These are phyloP conservation scores for Plusia festucae DNA, from an alignment of 2,888 invertebrate species.

Conservation along the genomic window DNA sequence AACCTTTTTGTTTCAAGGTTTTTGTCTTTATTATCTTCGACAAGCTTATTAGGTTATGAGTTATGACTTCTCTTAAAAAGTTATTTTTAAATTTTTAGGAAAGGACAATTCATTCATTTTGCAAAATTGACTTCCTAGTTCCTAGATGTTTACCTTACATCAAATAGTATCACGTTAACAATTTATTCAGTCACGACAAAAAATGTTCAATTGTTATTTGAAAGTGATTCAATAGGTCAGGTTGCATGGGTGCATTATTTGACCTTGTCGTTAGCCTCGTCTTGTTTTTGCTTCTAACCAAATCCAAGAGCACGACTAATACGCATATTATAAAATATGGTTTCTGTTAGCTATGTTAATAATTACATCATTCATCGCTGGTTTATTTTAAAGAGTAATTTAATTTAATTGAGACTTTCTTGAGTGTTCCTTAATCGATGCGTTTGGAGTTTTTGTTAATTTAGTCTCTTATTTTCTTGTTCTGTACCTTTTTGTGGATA, in stretches of 20 bases:
- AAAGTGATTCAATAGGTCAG: constrained; percentile 52
- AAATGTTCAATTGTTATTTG: constrained; percentile 35
- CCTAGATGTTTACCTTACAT: background rate
- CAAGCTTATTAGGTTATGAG: background rate
- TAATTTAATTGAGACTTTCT: too few relatives aligned
- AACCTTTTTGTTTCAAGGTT: constrained; percentile 7
- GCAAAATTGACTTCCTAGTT: background rate
- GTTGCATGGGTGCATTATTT: constrained; percentile 65
- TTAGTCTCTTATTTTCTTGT: too few relatives aligned
- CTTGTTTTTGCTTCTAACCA: constrained; percentile 70
- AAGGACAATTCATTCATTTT: background rate
- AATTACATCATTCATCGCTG: constrained; percentile 7
- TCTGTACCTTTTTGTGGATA: too few relatives aligned
- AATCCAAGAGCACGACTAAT: constrained; percentile 65
- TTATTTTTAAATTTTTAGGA: background rate
- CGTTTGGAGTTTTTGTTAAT: too few relatives aligned
- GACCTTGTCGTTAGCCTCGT: constrained; percentile 72
- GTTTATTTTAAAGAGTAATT: too few relatives aligned
- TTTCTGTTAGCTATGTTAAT: constrained; percentile 19
- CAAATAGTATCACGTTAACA: constrained; percentile 9
- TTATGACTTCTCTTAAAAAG: background rate
- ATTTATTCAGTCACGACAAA: constrained; percentile 11
- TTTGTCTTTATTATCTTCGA: background rate
- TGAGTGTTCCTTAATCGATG: too few relatives aligned
- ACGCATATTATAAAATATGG: constrained; percentile 54